Conservation (phyloP, 2,888 invertebrate species). For the Atethmia centrago region DNA sequence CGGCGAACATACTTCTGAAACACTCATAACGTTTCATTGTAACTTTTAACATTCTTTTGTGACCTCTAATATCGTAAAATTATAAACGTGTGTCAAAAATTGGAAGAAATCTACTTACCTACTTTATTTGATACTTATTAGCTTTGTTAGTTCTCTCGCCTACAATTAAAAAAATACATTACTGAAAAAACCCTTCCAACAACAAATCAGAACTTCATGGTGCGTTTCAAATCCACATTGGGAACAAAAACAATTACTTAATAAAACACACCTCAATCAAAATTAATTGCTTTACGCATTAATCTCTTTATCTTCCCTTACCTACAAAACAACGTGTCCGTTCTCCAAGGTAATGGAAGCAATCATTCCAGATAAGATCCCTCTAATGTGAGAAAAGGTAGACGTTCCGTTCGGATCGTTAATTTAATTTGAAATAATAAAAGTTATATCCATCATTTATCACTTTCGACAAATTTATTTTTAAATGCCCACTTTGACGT, state of each 20-base stretch:
- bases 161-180: conserved; percentile 37
- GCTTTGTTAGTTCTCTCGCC: conserved; percentile 19
- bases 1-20: conserved; percentile 79
- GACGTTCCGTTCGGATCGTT: conserved; percentile 87
- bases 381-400: conserved; percentile 90
- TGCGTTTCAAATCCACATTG: conserved; percentile 85
- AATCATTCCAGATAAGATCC: conserved; percentile 90
- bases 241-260: conserved; percentile 89
- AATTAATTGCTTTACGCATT: conserved; percentile 90
- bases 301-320: conserved; percentile 88
- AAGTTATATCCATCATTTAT: conserved; percentile 90
- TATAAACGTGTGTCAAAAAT: conserved; percentile 36
- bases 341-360: conserved; percentile 89
- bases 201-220: conserved; percentile 73
- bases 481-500: conserved; percentile 88
- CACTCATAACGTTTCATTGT: conserved; percentile 73
- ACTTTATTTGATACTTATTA: conserved; percentile 11
- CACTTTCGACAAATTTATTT: conserved; percentile 91
- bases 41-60: conserved; percentile 62
- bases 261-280: conserved; percentile 90
- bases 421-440: conserved; percentile 91
- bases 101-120: conserved; percentile 27
- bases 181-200: conserved; percentile 61
- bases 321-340: conserved; percentile 88
- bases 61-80: conserved; percentile 52